Conservation (phyloP, 2,888 invertebrate genomes). For the Clostera curtula region DNA sequence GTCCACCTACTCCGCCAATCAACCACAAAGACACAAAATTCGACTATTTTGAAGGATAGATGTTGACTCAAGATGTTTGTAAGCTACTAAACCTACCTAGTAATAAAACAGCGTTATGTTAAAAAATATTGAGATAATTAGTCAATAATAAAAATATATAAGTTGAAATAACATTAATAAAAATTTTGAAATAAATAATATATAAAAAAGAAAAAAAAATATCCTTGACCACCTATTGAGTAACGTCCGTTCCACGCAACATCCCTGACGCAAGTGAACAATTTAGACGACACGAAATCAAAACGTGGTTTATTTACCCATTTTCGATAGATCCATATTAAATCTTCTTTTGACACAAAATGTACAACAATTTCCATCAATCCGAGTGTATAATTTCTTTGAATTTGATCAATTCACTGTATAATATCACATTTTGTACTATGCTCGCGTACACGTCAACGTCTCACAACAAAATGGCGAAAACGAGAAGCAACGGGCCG, state of each 20-base stretch:
- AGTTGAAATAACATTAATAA: no score
- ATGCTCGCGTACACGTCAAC: slow-evolving; percentile 28
- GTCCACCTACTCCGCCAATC: no score
- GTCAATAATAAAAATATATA: no score
- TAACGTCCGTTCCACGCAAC: slow-evolving; percentile 11
- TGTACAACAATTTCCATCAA: slow-evolving; percentile 8
- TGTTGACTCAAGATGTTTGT: no score
- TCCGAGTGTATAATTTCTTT: slow-evolving; percentile 6
- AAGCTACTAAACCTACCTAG: neutral
- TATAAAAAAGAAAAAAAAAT: neutral
- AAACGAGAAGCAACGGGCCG: slow-evolving; percentile 10
- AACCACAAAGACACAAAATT: no score
- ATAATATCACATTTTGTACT: slow-evolving; percentile 13
- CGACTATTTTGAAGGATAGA: no score
- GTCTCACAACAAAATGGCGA: slow-evolving; percentile 33
- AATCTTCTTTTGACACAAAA: slow-evolving; percentile 8
- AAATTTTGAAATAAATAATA: neutral
- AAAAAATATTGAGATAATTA: no score
- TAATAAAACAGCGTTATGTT: neutral
- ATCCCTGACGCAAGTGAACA: slow-evolving; percentile 9
- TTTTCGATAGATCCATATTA: slow-evolving; percentile 7
- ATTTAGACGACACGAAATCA: slow-evolving; percentile 1
- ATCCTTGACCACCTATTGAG: neutral
- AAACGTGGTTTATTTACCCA: slow-evolving; percentile 17
- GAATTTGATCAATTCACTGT: slow-evolving; percentile 6